Base-by-base conservation (phyloP, 1,140 invertebrate genomes). In the Aphaenogaster floridana region DNA sequence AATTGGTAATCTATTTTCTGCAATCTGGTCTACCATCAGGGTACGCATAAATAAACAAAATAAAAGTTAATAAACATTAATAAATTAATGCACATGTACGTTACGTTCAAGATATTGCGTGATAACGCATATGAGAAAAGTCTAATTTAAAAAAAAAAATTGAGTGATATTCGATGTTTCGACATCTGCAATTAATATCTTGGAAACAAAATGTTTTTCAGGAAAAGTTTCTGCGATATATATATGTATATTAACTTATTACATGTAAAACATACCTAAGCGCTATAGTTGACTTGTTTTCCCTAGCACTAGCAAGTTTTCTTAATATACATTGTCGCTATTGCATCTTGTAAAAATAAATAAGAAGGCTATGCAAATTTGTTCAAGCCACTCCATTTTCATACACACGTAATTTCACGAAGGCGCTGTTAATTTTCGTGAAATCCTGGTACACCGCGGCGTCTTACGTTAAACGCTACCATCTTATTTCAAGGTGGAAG, bases 401-500 rank as follows among this genome's bases (percentile, higher is more conserved):
- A 81, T 57, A 42, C 21, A 45, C 21, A 57, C 9, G 15, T n/a
- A 81, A 72, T 48, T 81, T 57, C n/a, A n/a, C 21, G 21, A 21
- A 66, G 8, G 6, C 9, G 45, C 45, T 45, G 66, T 81, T 81
- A 81, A 81, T 81, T 81, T 59, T 57, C 66, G 45, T 50, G 2
- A 42, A 81, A 81, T 54, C 34, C 21, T 39, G 64, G 15, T 54
- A 42, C 64, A 28, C 52, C 36, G 2, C 15, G 11, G 42, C 42
- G 13, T 34, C 79, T 72, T 81, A 72, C 66, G 11, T 72, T 81
- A 81, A 80, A 72, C 66, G 39, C 28, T 72, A 71, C 50, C 48
- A 34, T 71, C 66, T 81, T 81, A 71, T 72, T 81, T 45, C 66
- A 71, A 71, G 34, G n/a, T 45, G 9, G 36, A 57, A 71, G 79